Base-by-base conservation (phyloP, 2,888 invertebrate genomes). In the Cepaea hortensis region DNA sequence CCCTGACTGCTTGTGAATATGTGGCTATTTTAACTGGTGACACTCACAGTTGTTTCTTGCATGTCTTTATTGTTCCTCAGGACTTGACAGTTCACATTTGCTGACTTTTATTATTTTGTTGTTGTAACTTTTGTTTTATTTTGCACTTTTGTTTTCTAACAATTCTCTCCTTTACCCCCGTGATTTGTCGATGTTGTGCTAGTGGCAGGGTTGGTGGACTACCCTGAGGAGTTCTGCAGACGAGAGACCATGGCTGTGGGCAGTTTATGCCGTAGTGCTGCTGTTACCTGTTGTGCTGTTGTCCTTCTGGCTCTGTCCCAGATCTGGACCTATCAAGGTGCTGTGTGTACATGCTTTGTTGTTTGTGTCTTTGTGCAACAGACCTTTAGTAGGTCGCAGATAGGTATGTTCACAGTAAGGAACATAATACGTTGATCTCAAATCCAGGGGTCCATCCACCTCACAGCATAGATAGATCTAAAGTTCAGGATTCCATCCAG, bases 181-280 rank as follows among this genome's bases (percentile, higher is more conserved):
- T 50, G 11, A 6, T 77, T 77, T n/a, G 55, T 77, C 23, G 77
- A 13, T 85, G 55, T 62, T 79, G 81, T 73, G 23, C 35, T 72
- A 50, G 48, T 70, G 61, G 97, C 97, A 97, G 94, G 97, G 92
- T 83, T 88, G 92, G 80, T 95, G 98, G 95, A 96, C 96, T 93
- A 96, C 97, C 91, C 95, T 97, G 91, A 95, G 97, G 92, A 96
- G 96, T 93, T 96, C 96, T 93, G 97, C 97, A 88, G 96, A 97
- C 91, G 97, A 97, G 89, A 96, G 97, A 94, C 98, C 98, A 62
- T 97, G 98, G 97, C 95, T 98, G 92, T 98, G 97, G 97, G 97
- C 96, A 81, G 96, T 98, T 85, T 97, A 97, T 95, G 96, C 98
- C 92, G 95, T 98, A 90, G 96, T 96, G 87, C 95, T 97, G 92